phyloP scores from a whole-genome alignment of 2,888 invertebrate genomes.

The Acleris emargana region DNA sequence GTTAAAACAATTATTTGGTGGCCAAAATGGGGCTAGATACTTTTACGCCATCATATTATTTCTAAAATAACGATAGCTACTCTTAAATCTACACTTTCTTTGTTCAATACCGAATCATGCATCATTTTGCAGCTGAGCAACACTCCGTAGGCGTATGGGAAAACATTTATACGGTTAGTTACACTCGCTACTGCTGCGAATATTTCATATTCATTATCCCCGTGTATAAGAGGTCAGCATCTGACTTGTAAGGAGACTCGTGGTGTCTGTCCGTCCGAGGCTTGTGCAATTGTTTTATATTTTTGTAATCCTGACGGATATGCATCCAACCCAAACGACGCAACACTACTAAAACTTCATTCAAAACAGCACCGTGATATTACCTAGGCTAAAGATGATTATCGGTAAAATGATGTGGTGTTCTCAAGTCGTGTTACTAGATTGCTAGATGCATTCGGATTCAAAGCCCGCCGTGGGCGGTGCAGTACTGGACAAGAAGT shows the following conservation, averaged over 20 bases:
- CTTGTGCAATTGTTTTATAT: conserved; percentile 78
- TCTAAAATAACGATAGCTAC: too few relatives aligned
- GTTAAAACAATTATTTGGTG: too few relatives aligned
- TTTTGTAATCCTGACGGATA: conserved; percentile 56
- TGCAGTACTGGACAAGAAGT: conserved; percentile 73
- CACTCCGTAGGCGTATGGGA: conserved; percentile 37
- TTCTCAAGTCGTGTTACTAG: conserved; percentile 38
- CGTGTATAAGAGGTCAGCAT: conserved; percentile 52
- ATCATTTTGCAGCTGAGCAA: conserved; percentile 41
- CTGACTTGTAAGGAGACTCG: conserved; percentile 56
- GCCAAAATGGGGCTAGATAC: too few relatives aligned
- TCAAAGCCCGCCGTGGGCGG: conserved; percentile 74
- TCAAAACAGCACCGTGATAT: neutral
- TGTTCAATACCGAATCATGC: conserved; percentile 36
- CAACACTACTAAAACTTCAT: neutral
- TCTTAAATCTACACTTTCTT: conserved; percentile 27
- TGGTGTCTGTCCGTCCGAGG: conserved; percentile 63
- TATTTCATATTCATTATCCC: conserved; percentile 56
- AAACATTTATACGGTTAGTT: conserved; percentile 37
- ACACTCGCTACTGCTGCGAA: conserved; percentile 47
- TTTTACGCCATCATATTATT: too few relatives aligned
- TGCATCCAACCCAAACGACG: neutral
- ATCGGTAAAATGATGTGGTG: conserved; percentile 26
- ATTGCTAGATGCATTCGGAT: conserved; percentile 50
- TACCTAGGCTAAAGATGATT: conserved; percentile 32